These are phyloP conservation scores for Tragelaphus strepsiceros DNA, from an alignment of 2,113 vertebrate genomes.

Conservation along the genomic window DNA sequence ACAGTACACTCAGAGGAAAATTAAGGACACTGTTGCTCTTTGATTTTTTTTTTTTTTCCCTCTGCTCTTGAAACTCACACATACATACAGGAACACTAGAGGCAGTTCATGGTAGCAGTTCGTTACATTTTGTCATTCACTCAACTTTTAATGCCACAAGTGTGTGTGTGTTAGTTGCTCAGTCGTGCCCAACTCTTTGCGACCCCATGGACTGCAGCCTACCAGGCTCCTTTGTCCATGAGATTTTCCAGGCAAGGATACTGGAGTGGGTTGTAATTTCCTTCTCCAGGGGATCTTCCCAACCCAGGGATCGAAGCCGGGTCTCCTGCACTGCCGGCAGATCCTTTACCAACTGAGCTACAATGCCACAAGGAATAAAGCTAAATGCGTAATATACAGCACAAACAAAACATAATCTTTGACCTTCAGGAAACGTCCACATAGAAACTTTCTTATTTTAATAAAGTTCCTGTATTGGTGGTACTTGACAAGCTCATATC, in stretches of 20 bases:
- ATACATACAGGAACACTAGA: neutral
- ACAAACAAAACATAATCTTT: neutral
- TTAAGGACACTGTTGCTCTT: neutral
- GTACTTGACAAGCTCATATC: neutral
- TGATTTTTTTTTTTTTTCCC: neutral
- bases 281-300: no score
- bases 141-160: neutral
- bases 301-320: no score
- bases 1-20: neutral
- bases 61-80: neutral
- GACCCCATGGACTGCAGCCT: no score
- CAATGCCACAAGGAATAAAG: neutral
- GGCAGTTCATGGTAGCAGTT: neutral
- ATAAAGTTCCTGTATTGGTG: neutral
- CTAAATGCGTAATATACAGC: neutral
- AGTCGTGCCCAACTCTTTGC: no score
- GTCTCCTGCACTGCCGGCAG: no score
- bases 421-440: neutral
- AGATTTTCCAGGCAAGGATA: no score
- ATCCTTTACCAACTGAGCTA: no score
- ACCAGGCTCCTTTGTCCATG: no score
- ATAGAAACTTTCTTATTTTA: neutral
- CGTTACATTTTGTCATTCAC: neutral
- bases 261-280: no score
- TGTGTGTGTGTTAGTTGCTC: no score